Evolutionary conservation across 2,797 vertebrate species (phyloP).

Genomic region (Phataginus tricuspis): DNA sequence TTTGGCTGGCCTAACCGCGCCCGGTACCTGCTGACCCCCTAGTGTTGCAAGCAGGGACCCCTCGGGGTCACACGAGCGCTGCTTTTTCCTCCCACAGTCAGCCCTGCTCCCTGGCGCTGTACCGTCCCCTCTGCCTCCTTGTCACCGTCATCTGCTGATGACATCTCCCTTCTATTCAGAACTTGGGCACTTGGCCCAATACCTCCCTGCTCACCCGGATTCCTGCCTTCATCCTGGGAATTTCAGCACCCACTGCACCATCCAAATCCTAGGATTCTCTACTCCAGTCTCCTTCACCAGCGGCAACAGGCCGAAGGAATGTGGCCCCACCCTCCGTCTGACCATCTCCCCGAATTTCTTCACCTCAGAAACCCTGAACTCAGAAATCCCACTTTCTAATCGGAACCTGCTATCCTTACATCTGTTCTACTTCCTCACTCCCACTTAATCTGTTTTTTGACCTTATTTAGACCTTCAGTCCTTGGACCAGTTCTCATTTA

Average conservation of each 20-base stretch:
- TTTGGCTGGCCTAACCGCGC: not conserved
- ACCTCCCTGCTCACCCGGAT: not conserved
- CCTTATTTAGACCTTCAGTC: constrained; percentile 25
- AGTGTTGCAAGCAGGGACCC: not conserved
- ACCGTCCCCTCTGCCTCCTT: not conserved
- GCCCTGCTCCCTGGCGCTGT: not conserved
- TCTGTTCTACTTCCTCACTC: constrained; percentile 21
- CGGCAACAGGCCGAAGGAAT: not conserved
- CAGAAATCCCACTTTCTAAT: not conserved
- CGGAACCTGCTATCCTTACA: not conserved
- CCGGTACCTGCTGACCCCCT: not conserved
- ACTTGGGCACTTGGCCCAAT: not conserved
- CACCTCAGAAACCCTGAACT: not conserved
- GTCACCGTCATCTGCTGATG: not conserved
- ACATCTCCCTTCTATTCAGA: not conserved
- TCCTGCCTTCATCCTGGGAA: not conserved
- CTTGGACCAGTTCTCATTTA: constrained; percentile 26
- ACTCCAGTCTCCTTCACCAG: not conserved
- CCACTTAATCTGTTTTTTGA: constrained; percentile 5
- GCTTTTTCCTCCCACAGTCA: not conserved
- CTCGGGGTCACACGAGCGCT: not conserved
- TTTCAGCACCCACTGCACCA: not conserved
- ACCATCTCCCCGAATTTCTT: not conserved
- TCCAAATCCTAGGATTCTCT: not conserved
- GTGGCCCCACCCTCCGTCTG: not conserved